Evolutionary conservation across 2,797 vertebrate species (phyloP).

Genomic region (Gymnodraco acuticeps): DNA sequence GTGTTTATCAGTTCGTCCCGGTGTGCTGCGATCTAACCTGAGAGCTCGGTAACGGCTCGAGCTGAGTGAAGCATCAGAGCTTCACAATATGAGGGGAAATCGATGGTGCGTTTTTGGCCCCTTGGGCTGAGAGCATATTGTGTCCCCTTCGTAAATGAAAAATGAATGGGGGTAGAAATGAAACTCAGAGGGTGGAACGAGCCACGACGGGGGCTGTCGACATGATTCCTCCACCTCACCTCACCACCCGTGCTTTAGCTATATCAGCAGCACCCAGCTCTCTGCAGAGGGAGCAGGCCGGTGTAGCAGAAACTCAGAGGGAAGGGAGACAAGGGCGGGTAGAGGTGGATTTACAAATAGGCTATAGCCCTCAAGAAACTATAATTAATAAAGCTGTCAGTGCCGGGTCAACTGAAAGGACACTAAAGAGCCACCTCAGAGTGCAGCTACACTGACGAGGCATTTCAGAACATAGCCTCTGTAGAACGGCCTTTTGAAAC

Average conservation of each 20-base stretch:
- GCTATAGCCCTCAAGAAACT: conserved; percentile 66
- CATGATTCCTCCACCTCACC: conserved; percentile 66
- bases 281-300: conserved; percentile 45
- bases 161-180: conserved; percentile 79
- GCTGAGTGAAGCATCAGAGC: conserved; percentile 71
- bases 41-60: conserved; percentile 26
- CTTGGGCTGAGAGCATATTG: conserved; percentile 74
- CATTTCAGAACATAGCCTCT: conserved; percentile 26
- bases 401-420: conserved; percentile 64
- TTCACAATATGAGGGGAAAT: conserved; percentile 72
- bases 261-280: conserved; percentile 55
- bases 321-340: conserved; percentile 66
- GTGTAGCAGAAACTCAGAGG: conserved; percentile 20
- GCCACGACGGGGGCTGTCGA: conserved; percentile 61
- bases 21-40: conserved; percentile 51
- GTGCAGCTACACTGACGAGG: conserved; percentile 49
- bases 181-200: conserved; percentile 78
- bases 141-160: conserved; percentile 84
- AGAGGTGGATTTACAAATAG: conserved; percentile 76
- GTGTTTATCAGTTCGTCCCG: conserved; percentile 56
- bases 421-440: conserved; percentile 46
- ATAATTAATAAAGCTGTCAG: conserved; percentile 80
- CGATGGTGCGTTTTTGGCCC: conserved; percentile 74
- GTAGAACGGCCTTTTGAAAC: conserved; percentile 10
- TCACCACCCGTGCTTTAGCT: conserved; percentile 52